Evolutionary conservation across 2,888 invertebrate species (phyloP), one percentile per base, ranked within the genome.

Genomic region (Amblyteles armatorius): DNA sequence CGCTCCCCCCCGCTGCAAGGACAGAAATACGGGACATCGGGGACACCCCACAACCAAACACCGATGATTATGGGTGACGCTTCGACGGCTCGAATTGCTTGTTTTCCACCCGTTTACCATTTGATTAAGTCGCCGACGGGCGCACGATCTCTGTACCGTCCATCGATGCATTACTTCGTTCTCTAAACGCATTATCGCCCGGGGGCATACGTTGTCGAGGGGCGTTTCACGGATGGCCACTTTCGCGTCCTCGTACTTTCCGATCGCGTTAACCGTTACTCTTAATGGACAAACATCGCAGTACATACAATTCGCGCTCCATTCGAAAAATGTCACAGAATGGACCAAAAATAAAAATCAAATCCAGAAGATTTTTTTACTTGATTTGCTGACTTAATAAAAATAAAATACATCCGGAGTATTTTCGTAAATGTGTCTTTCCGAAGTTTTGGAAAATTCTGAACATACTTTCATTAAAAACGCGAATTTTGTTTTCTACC

Each of bases 71-170:
- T 85, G 86, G 83, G 80, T 88, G 83, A 87, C 88, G 84, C 84
- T 84, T 82, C 88, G 88, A 88, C 86, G 88, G 85, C 87, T 91
- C 90, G 90, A 89, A 93, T 92, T 92, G 92, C 93, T 93, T 93
- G 93, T 93, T 93, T 93, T 93, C 93, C 93, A 92, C 89, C 89
- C 93, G 92, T 92, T 93, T 93, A 92, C 93, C 93, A 90, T 92
- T 93, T 93, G 91, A 93, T 93, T 92, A 92, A 92, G 91, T 92
- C 89, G 87, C 89, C 83, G 82, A 84, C 82, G 74, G 73, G 65
- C 16, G 6, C 52, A 72, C 77, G 81, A 84, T 82, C 71, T 78
- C 65, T 74, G 36, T 33, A 68, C 52, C 48, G 65, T 60, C 36
- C 74, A 44, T 68, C 55, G 44, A 80, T 68, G 65, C 74, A 74